Conservation (phyloP, 2,797 vertebrate species). For the Emys orbicularis region DNA sequence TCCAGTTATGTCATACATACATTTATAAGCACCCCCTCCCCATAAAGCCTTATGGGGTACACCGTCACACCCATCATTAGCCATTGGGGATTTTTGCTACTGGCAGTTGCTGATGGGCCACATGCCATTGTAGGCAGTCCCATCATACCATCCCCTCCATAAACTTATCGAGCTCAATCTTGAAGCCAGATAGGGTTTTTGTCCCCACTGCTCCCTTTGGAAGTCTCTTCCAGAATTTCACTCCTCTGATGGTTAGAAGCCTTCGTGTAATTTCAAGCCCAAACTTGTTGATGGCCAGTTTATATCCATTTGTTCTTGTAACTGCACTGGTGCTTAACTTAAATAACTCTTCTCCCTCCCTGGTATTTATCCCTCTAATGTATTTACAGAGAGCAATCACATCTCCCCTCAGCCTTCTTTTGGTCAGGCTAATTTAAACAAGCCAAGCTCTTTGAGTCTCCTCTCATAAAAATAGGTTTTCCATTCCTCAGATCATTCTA, state of each 20-base stretch:
- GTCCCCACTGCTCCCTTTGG: background rate
- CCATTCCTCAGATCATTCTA: background rate
- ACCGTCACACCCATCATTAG: background rate
- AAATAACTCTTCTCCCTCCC: background rate
- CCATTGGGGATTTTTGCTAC: background rate
- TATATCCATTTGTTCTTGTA: background rate
- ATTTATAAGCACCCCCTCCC: no score
- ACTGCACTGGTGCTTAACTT: background rate
- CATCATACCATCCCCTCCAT: background rate
- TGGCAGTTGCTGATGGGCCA: background rate
- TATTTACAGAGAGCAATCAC: background rate
- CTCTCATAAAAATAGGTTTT: background rate
- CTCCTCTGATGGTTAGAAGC: background rate
- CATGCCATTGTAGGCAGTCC: background rate
- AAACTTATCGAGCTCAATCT: background rate
- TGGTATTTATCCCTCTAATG: background rate
- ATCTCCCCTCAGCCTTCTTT: background rate
- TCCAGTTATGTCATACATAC: no score
- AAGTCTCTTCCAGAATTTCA: background rate
- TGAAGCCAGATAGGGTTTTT: background rate
- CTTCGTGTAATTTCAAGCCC: background rate
- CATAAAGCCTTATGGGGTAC: no score
- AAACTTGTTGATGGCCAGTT: background rate
- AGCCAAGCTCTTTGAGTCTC: background rate
- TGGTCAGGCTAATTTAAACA: background rate